Conservation (phyloP, 2,888 invertebrate genomes). For the Phyto melanocephala region DNA sequence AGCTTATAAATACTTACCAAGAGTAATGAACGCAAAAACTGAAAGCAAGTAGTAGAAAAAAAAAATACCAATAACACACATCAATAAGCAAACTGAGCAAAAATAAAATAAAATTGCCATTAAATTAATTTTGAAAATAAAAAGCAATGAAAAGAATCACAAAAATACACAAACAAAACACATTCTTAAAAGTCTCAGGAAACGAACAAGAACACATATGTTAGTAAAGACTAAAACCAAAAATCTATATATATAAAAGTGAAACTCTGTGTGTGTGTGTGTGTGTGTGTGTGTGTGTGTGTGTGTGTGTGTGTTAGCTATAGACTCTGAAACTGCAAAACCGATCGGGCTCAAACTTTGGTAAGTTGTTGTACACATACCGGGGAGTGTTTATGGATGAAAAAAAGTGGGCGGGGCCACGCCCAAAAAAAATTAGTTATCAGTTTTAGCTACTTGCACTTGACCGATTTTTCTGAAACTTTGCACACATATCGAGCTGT, state of each 20-base stretch:
- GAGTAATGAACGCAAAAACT: not conserved
- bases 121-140: constrained; percentile 54
- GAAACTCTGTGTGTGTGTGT: no score
- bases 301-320: no score
- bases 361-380: no score
- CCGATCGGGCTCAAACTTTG: no score
- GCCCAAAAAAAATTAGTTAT: no score
- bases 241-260: not conserved
- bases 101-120: constrained; percentile 58
- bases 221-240: not conserved
- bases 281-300: not conserved
- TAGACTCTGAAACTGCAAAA: no score
- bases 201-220: not conserved
- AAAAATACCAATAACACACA: constrained; percentile 54
- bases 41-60: constrained; percentile 9
- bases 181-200: not conserved
- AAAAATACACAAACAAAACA: not conserved
- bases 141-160: constrained; percentile 13
- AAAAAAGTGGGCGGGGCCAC: no score
- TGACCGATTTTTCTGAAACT: no score
- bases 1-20: constrained; percentile 64
- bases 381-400: no score
- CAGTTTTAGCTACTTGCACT: no score
- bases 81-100: constrained; percentile 53
- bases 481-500: no score